Percentiles rank a stretch among this genome's conserved stretches.
These are phyloP conservation scores for Antedon bifida DNA, from an alignment of 35 echinoderm and acorn worm genomes.

Conservation along the genomic window DNA sequence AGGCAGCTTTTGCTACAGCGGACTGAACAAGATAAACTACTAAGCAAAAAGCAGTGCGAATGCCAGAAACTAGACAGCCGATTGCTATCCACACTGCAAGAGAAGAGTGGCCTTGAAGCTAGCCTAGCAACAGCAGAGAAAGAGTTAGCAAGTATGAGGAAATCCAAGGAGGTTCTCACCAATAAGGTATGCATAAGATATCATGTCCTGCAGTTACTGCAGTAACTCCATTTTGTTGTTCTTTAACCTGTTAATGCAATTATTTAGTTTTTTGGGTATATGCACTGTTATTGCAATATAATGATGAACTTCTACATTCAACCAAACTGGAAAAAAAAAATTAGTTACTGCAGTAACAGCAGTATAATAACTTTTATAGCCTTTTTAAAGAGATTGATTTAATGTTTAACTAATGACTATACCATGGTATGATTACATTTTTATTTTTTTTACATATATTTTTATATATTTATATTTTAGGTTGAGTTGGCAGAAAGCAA, in stretches of 20 bases:
- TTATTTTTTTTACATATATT: too few species aligned
- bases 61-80: not conserved
- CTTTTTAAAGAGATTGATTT: too few species aligned
- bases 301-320: too few species aligned
- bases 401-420: too few species aligned
- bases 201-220: not conserved
- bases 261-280: not conserved
- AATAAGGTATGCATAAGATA: not conserved
- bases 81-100: not conserved
- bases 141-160: not conserved
- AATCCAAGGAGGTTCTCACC: not conserved
- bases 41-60: not conserved
- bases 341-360: too few species aligned
- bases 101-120: not conserved
- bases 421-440: too few species aligned
- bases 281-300: not conserved
- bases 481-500: not conserved
- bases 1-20: not conserved
- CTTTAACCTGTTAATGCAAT: not conserved
- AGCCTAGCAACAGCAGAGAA: not conserved
- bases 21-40: not conserved
- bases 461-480: not conserved
- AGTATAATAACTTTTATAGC: not conserved
- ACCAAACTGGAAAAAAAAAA: too few species aligned
- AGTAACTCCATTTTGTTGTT: not conserved